These are phyloP conservation scores for Epizoanthus rinbou DNA, from an alignment of 92 coral and sea anemone genomes.

Conservation along the genomic window DNA sequence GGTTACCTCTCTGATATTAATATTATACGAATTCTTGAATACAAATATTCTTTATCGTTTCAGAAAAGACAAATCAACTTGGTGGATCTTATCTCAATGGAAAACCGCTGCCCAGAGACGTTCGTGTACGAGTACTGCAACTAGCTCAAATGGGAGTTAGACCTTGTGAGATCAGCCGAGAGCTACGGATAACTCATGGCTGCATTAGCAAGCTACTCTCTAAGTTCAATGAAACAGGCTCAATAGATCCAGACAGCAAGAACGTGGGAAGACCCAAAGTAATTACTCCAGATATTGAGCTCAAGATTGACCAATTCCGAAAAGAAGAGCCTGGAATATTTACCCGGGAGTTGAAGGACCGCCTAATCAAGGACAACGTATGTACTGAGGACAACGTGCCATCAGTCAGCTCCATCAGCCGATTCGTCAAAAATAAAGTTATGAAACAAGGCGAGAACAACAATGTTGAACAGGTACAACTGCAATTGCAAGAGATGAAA, in stretches of 20 bases:
- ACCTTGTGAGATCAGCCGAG: constrained; percentile 90
- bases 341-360: constrained; percentile 73
- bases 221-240: constrained; percentile 81
- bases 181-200: constrained; percentile 85
- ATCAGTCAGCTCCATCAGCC: constrained; percentile 72
- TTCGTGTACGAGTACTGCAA: constrained; percentile 71
- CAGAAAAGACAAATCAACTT: constrained; percentile 80
- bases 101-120: constrained; percentile 75
- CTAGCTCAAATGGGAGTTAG: constrained; percentile 80
- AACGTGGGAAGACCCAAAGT: constrained; percentile 69
- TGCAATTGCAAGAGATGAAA: too few relatives aligned
- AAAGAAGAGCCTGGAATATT: constrained; percentile 67
- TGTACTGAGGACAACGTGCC: constrained; percentile 63
- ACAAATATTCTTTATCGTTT: constrained; percentile 33
- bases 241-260: constrained; percentile 71
- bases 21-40: too few relatives aligned
- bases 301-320: constrained; percentile 63
- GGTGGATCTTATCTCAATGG: constrained; percentile 89
- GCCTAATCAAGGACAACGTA: constrained; percentile 60
- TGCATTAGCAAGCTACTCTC: constrained; percentile 89
- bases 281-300: constrained; percentile 59
- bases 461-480: not conserved
- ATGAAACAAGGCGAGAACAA: constrained; percentile 2
- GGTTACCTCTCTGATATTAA: too few relatives aligned
- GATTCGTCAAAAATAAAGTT: constrained; percentile 60